Evolutionary conservation across 2,888 invertebrate genomes (phyloP).

Genomic region (Amphipoea oculea): DNA sequence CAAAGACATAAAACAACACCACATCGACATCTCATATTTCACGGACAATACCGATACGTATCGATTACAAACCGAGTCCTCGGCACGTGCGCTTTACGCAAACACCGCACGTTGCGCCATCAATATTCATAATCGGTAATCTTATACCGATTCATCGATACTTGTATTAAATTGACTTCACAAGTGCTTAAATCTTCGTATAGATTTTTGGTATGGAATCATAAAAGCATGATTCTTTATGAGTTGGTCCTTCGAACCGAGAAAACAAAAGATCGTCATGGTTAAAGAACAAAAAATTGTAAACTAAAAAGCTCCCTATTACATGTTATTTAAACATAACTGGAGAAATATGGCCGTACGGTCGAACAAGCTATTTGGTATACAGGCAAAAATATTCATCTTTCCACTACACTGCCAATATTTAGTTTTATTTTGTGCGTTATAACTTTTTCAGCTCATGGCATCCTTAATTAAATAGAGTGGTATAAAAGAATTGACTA

Average conservation of each 20-base stretch:
- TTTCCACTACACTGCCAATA: no score
- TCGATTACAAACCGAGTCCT: conserved; percentile 50
- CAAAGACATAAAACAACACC: conserved; percentile 31
- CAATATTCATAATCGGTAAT: conserved; percentile 69
- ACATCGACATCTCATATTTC: conserved; percentile 51
- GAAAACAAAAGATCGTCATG: neutral
- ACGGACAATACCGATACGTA: conserved; percentile 49
- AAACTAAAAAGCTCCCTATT: neutral
- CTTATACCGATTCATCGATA: conserved; percentile 63
- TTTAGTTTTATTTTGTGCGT: no score
- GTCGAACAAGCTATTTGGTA: no score
- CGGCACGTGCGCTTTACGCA: conserved; percentile 62
- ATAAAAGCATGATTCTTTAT: neutral
- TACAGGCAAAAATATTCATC: no score
- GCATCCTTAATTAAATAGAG: no score
- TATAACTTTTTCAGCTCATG: no score
- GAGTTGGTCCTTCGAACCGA: no score
- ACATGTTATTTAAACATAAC: no score
- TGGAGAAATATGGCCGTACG: no score
- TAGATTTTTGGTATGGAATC: neutral
- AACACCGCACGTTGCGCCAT: conserved; percentile 61
- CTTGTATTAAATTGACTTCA: conserved; percentile 39
- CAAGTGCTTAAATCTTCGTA: conserved; percentile 14
- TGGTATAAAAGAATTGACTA: no score
- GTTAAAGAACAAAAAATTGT: no score